Conservation (phyloP, 2,797 vertebrate species). For the Propithecus deckenii region DNA sequence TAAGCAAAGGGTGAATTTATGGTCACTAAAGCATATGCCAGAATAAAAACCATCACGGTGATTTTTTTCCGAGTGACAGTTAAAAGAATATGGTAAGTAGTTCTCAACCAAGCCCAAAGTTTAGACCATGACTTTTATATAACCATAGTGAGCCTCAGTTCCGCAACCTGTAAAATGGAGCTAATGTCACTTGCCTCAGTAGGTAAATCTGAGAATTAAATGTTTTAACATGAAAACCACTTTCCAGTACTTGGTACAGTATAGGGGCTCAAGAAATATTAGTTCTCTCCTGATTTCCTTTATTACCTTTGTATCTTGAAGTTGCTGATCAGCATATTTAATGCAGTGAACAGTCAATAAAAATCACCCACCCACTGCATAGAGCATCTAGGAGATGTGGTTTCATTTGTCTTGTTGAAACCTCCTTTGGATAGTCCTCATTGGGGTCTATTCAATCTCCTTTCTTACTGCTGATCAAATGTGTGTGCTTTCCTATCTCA, state of each 20-base stretch:
- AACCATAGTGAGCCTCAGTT: neutral
- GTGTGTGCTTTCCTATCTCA: neutral
- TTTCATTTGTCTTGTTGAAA: neutral
- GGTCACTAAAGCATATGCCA: neutral
- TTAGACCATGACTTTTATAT: neutral
- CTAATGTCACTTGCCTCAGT: neutral
- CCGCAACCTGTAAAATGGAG: neutral
- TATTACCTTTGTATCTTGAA: neutral
- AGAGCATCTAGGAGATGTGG: neutral
- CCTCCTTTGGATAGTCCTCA: neutral
- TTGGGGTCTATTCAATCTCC: neutral
- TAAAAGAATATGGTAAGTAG: neutral
- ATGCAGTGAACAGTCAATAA: neutral
- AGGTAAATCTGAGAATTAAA: neutral
- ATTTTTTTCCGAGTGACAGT: neutral
- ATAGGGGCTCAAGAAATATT: neutral
- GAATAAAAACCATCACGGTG: neutral
- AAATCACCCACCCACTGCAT: too few species aligned
- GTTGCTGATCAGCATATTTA: neutral
- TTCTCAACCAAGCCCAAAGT: neutral
- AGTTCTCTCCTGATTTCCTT: neutral
- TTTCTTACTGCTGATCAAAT: neutral
- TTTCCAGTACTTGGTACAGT: neutral
- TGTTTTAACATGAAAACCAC: neutral
- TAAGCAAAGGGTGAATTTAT: neutral